Evolutionary conservation across 53 echinoderm and acorn worm genomes (phyloP), one percentile per base, ranked within the genome.

Genomic region (Echinarachnius parma): DNA sequence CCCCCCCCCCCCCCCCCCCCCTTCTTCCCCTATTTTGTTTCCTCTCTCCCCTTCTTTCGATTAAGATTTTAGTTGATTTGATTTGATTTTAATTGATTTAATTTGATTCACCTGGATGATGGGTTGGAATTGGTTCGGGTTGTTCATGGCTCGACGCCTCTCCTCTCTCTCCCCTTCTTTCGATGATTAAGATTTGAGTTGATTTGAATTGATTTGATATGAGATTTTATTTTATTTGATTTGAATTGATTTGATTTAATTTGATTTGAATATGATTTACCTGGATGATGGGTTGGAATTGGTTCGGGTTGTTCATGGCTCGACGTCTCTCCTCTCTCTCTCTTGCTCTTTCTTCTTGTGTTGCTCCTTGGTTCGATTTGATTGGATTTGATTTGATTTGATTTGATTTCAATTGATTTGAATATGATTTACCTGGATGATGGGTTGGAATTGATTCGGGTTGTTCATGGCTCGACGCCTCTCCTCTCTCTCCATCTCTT

Each of bases 381-480:
- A n/a, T n/a, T n/a, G n/a, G n/a, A n/a, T n/a, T n/a, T n/a, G n/a
- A n/a, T n/a, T n/a, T n/a, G n/a, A n/a, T n/a, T n/a, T n/a, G n/a
- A n/a, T n/a, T n/a, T n/a, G n/a, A n/a, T n/a, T n/a, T n/a, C n/a
- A n/a, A n/a, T n/a, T n/a, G n/a, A n/a, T n/a, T n/a, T n/a, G n/a
- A n/a, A n/a, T n/a, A n/a, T n/a, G n/a, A n/a, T n/a, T n/a, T 52
- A 68, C 68, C 68, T 68, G 68, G 21, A 68, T 68, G 52, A 68
- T 34, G 20, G 68, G 68, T 20, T 68, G 68, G 68, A 68, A 68
- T 68, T 68, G 48, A 52, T 68, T 68, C 4, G 68, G 68, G 34
- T 68, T 68, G 21, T 48, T 30, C 68, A 68, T 68, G 50, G 68
- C 68, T 9, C 68, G 68, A 3, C 31, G 28, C 20, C 68, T 31